Evolutionary conservation across 2,113 vertebrate species (phyloP).

Genomic region (Crotalus tigris): DNA sequence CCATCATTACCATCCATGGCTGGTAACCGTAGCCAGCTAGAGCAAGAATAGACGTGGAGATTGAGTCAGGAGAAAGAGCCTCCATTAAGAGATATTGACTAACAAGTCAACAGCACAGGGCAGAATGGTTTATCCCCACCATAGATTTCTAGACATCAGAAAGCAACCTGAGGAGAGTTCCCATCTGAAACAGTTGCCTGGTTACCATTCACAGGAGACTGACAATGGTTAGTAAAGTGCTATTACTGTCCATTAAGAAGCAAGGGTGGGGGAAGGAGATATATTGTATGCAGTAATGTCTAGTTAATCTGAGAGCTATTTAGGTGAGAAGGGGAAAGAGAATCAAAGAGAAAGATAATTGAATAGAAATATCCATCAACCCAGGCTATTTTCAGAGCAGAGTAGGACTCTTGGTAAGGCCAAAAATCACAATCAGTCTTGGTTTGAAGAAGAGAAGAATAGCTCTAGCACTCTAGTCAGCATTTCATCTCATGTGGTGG

Average conservation of each 20-base stretch:
- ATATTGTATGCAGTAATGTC: conserved; percentile 1
- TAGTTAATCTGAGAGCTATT: conserved; percentile 5
- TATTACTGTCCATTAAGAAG: conserved; percentile 44
- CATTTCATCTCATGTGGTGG: not conserved
- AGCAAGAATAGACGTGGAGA: not conserved
- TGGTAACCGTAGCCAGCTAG: conserved; percentile 27
- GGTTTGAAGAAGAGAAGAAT: not conserved
- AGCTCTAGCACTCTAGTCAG: not conserved
- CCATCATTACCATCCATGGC: conserved; percentile 52
- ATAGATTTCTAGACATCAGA: conserved; percentile 20
- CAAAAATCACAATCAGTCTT: not conserved
- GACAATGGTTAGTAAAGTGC: conserved; percentile 37
- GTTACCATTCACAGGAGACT: conserved; percentile 38
- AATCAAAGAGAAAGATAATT: conserved; percentile 19
- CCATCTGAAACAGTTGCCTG: conserved; percentile 3
- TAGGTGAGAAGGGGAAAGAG: conserved; percentile 33
- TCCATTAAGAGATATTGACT: conserved; percentile 6
- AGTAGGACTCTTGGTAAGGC: not conserved
- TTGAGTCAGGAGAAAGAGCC: conserved; percentile 4
- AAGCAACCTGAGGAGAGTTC: not conserved
- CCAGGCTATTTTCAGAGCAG: not conserved
- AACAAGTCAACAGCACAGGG: conserved; percentile 34
- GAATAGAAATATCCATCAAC: not conserved
- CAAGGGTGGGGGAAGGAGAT: conserved; percentile 38
- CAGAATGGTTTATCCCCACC: not conserved